Evolutionary conservation across 2,888 invertebrate genomes (phyloP).

Genomic region (Melanostoma mellinum): DNA sequence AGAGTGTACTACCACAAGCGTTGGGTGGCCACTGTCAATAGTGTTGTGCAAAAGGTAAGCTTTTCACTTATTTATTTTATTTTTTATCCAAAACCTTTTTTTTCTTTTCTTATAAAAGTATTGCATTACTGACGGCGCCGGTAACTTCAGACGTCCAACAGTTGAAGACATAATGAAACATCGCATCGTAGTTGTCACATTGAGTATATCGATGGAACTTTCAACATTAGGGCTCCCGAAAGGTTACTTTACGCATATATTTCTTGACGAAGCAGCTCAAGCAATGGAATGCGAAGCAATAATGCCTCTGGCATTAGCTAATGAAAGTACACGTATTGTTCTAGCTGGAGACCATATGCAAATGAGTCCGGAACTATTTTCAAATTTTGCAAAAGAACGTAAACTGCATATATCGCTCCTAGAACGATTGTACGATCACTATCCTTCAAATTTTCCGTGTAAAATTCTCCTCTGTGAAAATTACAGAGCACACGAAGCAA

Average conservation of each 20-base stretch:
- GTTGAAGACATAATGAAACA: constrained; percentile 88
- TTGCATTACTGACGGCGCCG: constrained; percentile 86
- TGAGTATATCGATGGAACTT: constrained; percentile 90
- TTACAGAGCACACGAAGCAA: constrained; percentile 91
- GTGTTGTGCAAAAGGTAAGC: constrained; percentile 85
- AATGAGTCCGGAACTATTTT: constrained; percentile 91
- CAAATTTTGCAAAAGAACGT: constrained; percentile 87
- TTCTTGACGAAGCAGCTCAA: constrained; percentile 94
- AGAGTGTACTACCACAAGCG: constrained; percentile 91
- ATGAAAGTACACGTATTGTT: constrained; percentile 88
- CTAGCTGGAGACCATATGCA: constrained; percentile 94
- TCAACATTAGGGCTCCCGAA: constrained; percentile 86
- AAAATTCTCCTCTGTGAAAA: constrained; percentile 91
- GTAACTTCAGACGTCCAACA: constrained; percentile 87
- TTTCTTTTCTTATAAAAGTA: constrained; percentile 83
- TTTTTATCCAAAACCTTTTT: background rate
- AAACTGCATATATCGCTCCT: constrained; percentile 89
- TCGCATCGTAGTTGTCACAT: constrained; percentile 89
- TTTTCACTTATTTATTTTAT: background rate
- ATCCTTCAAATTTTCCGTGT: constrained; percentile 88
- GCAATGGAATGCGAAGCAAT: constrained; percentile 93
- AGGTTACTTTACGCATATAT: constrained; percentile 89
- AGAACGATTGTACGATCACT: constrained; percentile 90
- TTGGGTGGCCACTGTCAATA: constrained; percentile 90
- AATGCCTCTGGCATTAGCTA: constrained; percentile 89